Evolutionary conservation across 2,888 invertebrate species (phyloP), one percentile per base, ranked within the genome.

Genomic region (Troides aeacus): DNA sequence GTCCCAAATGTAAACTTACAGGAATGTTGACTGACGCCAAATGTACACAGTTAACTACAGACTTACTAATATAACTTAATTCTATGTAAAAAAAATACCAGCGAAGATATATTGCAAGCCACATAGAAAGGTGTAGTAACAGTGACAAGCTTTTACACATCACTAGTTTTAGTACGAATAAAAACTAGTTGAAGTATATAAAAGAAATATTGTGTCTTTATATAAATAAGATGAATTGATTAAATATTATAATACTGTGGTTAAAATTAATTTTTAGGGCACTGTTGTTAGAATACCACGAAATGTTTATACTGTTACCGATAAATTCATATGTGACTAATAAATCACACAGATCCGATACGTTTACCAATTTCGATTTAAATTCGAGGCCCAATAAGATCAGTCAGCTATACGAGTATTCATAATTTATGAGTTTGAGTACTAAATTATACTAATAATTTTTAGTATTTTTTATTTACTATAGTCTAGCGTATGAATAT

Each of bases 341-440:
- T 92, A 90, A 90, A 90, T 92, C 90, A 90, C 85, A 79, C 71
- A 76, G 77, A 78, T 85, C 89, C 76, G 90, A 91, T 89, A 86
- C 81, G 79, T 81, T 81, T 82, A 90, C 87, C 88, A 89, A 88
- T 89, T 92, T 90, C 91, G 91, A 91, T 92, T 90, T 89, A 89
- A 91, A 89, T 90, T 90, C 81, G 78, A 80, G 79, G 21, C 18
- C 58, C 21, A 62, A 21, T 58, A 68, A 62, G 57, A 67, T 67
- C 39, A 39, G 66, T 21, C 42, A 39, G 46, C 58, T 50, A 46
- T 56, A 57, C 15, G n/a, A 12, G n/a, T 66, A 50, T 50, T 30
- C 30, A 42, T 36, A 64, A 64, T 64, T 64, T 64, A 64, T 57
- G 56, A 23, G 10, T 57, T 39, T 58, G 5, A n/a, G 7, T 18